phyloP scores from a whole-genome alignment of 2,797 vertebrate species.

The Centropyge bicolor region DNA sequence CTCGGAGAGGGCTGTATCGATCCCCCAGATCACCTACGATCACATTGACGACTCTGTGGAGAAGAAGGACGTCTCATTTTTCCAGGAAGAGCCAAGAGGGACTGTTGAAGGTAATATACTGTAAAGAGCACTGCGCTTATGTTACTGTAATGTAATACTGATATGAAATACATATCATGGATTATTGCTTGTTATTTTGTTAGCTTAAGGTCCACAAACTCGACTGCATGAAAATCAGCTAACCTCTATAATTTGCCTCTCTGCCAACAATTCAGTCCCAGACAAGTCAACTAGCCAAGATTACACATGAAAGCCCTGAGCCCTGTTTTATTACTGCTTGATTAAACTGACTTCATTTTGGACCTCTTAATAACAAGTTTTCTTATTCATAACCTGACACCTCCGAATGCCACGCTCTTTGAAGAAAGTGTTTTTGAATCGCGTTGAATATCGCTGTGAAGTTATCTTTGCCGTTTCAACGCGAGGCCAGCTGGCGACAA shows the following conservation, averaged over 20 bases:
- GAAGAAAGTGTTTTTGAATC: constrained; percentile 20
- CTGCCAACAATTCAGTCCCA: constrained; percentile 25
- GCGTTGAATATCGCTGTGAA: neutral
- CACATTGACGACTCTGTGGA: constrained; percentile 84
- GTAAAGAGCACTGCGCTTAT: neutral
- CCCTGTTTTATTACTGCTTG: constrained; percentile 38
- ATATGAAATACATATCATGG: neutral
- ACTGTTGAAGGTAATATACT: constrained; percentile 69
- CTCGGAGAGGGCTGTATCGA: constrained; percentile 82
- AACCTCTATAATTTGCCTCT: constrained; percentile 16
- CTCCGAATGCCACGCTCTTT: constrained; percentile 16
- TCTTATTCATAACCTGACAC: constrained; percentile 41
- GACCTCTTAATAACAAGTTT: constrained; percentile 17
- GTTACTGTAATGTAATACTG: neutral
- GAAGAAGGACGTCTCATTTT: constrained; percentile 85
- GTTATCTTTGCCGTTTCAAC: constrained; percentile 35
- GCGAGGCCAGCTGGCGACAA: constrained; percentile 27
- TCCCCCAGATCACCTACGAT: constrained; percentile 91
- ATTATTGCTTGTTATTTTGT: constrained; percentile 1
- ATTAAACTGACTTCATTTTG: constrained; percentile 47
- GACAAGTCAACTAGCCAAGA: constrained; percentile 28
- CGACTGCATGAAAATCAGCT: constrained; percentile 20
- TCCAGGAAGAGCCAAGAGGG: constrained; percentile 78
- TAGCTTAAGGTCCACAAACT: constrained; percentile 5
- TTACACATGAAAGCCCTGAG: constrained; percentile 40